Base-by-base conservation (phyloP, 1,140 invertebrate genomes). In the Listronotus oregonensis region DNA sequence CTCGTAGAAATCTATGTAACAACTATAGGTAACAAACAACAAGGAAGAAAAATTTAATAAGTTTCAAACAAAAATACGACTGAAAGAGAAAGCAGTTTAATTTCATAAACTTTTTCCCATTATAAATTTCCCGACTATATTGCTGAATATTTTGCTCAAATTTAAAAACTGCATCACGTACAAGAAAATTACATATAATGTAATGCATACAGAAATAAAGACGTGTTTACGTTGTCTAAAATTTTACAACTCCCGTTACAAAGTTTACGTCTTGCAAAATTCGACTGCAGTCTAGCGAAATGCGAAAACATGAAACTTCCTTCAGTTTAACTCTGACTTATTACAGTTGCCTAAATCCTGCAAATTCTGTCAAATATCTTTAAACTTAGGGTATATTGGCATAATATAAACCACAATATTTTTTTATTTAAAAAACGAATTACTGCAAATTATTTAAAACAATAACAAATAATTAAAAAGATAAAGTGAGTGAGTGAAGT, bases 161-260 rank as follows among this genome's bases (percentile, higher is more conserved):
- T 64, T 52, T 56, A 15, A 57, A n/a, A 52, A 47, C 51, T 9
- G 40, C 42, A 64, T 34, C 42, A 57, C 51, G 61, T 44, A 37
- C 15, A 64, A 40, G 52, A 56, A 64, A 63, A 63, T 63, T 52
- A 54, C 60, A 37, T 55, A 47, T 63, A 63, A 63, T 43, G 47
- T 39, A 32, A 63, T 63, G 60, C 60, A 63, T 54, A 54, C 60
- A 55, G 46, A 63, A 39, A 64, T 47, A 64, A 46, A 56, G 60
- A 52, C 60, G 47, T 51, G 60, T 62, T 52, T 62, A 62, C 51
- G 61, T 56, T 56, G 27, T 44, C 61, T 55, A 21, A 43, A 64
- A 64, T 46, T 64, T 32, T 60, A 60, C 58, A 40, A 40, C 37
- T 49, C 15, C 6, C 18, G 18, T 49, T 42, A 60, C 15, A 50